These are phyloP conservation scores for Nannobrachium achirus DNA, from an alignment of 2,113 vertebrate species.

Conservation along the genomic window DNA sequence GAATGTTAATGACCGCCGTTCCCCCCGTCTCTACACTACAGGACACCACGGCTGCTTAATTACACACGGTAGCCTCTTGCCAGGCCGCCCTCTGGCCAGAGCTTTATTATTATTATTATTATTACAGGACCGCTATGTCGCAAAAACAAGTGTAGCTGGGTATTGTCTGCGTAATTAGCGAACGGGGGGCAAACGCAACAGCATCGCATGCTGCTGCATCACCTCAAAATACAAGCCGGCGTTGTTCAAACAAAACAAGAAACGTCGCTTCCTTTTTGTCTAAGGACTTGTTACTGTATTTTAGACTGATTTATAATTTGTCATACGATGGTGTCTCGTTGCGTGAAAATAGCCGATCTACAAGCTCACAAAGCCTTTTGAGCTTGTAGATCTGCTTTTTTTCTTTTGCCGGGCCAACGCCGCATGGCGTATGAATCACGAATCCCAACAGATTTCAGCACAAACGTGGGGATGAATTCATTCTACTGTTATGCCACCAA, in stretches of 20 bases:
- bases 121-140: constrained; percentile 89
- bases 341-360: not conserved
- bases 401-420: no score
- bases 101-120: constrained; percentile 82
- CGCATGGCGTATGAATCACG: no score
- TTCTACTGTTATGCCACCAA: no score
- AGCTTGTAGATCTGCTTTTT: no score
- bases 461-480: no score
- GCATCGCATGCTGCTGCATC: no score
- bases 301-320: not conserved
- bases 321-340: not conserved
- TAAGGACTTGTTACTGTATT: constrained; percentile 77
- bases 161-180: constrained; percentile 93
- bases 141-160: constrained; percentile 76
- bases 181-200: constrained; percentile 90
- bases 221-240: constrained; percentile 88
- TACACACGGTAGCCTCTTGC: constrained; percentile 89
- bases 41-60: constrained; percentile 80
- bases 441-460: no score
- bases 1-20: constrained; percentile 18
- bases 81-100: constrained; percentile 89
- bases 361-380: not conserved
- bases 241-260: constrained; percentile 84
- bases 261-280: constrained; percentile 84
- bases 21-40: not conserved